Conservation (phyloP, 2,888 invertebrate genomes). For the Aradus depressus region DNA sequence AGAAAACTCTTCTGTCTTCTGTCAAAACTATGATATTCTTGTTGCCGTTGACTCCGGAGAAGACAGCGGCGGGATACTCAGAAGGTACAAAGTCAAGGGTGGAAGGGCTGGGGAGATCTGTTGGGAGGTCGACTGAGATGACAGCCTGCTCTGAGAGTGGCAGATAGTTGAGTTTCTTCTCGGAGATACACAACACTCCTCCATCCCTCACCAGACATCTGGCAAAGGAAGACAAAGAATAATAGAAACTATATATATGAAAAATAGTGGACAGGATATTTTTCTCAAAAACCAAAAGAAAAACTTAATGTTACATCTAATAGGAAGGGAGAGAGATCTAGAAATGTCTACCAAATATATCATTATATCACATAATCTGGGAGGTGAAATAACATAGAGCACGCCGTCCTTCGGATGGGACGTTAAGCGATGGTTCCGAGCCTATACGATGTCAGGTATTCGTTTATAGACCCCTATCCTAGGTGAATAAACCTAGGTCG, state of each 20-base stretch:
- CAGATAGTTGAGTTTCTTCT: not conserved
- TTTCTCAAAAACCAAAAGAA: no score
- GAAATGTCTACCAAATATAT: no score
- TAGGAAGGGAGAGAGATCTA: no score
- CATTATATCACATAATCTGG: no score
- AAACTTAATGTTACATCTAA: no score
- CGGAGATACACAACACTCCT: constrained; percentile 3
- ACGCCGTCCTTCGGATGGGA: no score
- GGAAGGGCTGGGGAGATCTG: not conserved
- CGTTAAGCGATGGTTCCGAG: no score
- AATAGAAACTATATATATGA: not conserved
- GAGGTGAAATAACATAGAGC: no score
- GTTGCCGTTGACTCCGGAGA: not conserved
- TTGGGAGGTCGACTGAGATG: not conserved
- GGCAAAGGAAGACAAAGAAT: not conserved
- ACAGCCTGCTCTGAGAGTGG: not conserved
- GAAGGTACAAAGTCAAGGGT: not conserved
- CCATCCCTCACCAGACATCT: constrained; percentile 10
- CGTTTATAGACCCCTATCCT: no score
- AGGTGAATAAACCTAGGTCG: no score
- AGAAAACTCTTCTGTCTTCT: not conserved
- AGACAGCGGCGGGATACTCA: constrained; percentile 3
- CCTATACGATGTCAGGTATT: no score
- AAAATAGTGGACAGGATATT: no score
- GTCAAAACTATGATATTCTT: not conserved